These are phyloP conservation scores for Theocolax elegans DNA, from an alignment of 1,140 invertebrate genomes.

Conservation along the genomic window DNA sequence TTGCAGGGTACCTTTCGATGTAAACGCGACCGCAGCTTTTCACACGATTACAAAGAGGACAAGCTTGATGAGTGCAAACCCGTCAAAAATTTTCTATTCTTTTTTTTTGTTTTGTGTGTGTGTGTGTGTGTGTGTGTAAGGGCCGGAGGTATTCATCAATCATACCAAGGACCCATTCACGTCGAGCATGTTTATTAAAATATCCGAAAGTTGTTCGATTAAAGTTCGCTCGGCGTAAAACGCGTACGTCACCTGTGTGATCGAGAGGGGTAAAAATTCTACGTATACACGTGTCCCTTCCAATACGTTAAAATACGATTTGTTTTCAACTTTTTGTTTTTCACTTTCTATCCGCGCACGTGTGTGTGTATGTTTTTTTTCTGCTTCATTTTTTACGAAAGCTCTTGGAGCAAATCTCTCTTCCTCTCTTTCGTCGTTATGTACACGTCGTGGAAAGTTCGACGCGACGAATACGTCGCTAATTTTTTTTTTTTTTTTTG, in stretches of 20 bases:
- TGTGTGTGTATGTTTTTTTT: background rate
- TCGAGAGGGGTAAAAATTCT: constrained; percentile 10
- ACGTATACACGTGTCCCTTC: too few species aligned
- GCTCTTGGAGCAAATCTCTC: too few species aligned
- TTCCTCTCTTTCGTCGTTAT: background rate
- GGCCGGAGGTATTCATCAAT: constrained; percentile 25
- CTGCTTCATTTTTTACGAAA: too few species aligned
- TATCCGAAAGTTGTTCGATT: constrained; percentile 34
- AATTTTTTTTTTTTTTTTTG: background rate
- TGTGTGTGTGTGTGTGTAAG: too few species aligned
- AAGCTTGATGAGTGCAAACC: too few species aligned
- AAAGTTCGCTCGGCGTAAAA: constrained; percentile 16
- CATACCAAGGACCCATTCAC: constrained; percentile 18
- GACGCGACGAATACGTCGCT: background rate
- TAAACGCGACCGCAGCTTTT: too few species aligned
- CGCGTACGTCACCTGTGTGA: constrained; percentile 6
- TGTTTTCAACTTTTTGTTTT: constrained; percentile 2
- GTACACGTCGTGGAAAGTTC: too few species aligned
- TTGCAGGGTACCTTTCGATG: too few species aligned
- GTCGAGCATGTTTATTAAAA: constrained; percentile 38
- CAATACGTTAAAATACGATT: background rate
- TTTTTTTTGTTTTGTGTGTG: too few species aligned
- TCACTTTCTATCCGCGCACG: background rate
- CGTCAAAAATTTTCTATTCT: too few species aligned
- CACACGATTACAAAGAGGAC: too few species aligned